Evolutionary conservation across 1,140 invertebrate genomes (phyloP), one percentile per base, ranked within the genome.

Genomic region (Drosophila nikananu): DNA sequence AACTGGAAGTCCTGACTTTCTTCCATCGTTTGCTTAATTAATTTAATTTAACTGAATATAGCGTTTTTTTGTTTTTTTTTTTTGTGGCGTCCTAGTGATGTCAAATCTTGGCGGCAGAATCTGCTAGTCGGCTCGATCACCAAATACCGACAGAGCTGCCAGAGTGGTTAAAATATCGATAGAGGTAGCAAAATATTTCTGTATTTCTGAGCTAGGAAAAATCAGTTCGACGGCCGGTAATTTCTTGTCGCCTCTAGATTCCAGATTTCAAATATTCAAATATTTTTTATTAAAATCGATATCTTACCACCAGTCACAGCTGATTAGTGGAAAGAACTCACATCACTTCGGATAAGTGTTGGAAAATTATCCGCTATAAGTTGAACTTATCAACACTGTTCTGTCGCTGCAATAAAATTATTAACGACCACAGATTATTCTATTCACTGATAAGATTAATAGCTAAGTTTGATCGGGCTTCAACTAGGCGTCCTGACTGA

Each of bases 1-100:
- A 97, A 97, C 63, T 96, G 95, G 83, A 95, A 94, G 77, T 94
- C 80, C 10, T 75, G 59, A 5, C 30, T 6, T 23, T 86, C 81
- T 27, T 86, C 79, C 86, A 89, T 89, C 68, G 68, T 84, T 21
- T 46, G 37, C 42, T 32, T 25, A 60, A 54, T 80, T 59, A 32
- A 60, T 71, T 62, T 7, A 58, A 65, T 17, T 19, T 12, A 35
- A 62, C 17, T 19, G 8, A 27, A 54, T 25, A 6, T n/a, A 25
- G 35, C 35, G 32, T 39, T 57, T 39, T 39, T 57, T 39, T 35
- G 32, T 7, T 57, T n/a, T 15, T 23, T 21, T 37, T 39, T 23
- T 55, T 19, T n/a, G 30, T 54, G 23, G 60, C 60, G 60, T 63
- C 60, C 32, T 54, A 62, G 44, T 27, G 60, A 55, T 63, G 60